Percentiles rank a stretch among this genome's conserved stretches.
phyloP scores from a whole-genome alignment of 2,797 vertebrate species.

The Diceros bicornis region DNA sequence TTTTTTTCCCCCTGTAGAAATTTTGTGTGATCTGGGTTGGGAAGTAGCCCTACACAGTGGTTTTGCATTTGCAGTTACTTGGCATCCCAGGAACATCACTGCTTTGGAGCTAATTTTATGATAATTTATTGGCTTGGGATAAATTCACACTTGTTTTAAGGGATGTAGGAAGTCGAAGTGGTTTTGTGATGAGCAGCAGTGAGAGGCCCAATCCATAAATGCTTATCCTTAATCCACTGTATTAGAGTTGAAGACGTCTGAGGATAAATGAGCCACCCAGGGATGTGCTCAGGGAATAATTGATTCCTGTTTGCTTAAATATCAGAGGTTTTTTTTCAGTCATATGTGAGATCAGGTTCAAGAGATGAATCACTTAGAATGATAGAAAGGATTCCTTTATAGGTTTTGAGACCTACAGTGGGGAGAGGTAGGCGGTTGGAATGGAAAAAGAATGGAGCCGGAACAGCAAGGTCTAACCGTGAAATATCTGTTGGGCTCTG shows the following conservation, averaged over 20 bases:
- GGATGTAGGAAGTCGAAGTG: background rate
- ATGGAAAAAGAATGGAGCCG: background rate
- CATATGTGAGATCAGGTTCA: background rate
- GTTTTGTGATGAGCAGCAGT: background rate
- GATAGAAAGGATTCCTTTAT: background rate
- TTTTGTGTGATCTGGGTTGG: background rate
- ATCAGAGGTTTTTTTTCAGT: background rate
- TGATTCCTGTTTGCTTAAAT: background rate
- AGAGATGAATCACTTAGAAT: background rate
- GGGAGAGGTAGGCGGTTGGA: background rate
- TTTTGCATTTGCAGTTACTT: background rate
- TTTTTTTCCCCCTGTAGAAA: background rate
- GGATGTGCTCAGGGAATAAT: background rate
- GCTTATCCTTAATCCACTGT: background rate
- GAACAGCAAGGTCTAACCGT: background rate
- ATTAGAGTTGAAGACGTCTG: background rate
- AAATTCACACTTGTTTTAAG: background rate
- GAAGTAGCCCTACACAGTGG: background rate
- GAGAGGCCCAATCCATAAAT: background rate
- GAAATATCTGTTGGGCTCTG: background rate
- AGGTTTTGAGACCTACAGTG: background rate
- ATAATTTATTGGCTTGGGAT: background rate
- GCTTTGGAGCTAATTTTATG: constrained; percentile 20
- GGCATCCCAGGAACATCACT: background rate
- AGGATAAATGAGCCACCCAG: background rate